A percentile compares a stretch with the other conserved stretches of the same genome.
phyloP scores from a whole-genome alignment of 2,797 vertebrate genomes.

The Nannoperca australis region DNA sequence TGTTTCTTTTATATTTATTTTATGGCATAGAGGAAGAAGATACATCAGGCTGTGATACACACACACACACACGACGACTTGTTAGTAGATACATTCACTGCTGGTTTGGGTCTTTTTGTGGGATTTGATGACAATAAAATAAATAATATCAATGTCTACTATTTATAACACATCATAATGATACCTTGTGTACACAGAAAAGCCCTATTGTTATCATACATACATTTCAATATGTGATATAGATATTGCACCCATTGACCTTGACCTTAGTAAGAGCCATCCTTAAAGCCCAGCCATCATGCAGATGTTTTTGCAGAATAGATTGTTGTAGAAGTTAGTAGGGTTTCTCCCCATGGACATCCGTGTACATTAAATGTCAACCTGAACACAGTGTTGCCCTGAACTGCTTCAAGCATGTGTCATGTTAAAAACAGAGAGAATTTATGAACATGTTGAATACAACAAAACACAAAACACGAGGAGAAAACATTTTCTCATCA shows the following conservation, averaged over 20 bases:
- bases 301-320: not conserved
- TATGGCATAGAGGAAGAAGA: not conserved
- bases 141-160: no score
- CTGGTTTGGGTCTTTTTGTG: not conserved
- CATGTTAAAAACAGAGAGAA: not conserved
- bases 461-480: not conserved
- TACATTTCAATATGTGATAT: not conserved
- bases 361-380: not conserved
- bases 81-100: not conserved
- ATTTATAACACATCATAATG: no score
- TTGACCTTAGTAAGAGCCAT: not conserved
- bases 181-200: not conserved
- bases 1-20: not conserved
- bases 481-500: not conserved
- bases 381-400: not conserved
- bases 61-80: not conserved
- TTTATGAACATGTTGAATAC: not conserved
- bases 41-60: not conserved
- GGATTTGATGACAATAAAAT: no score
- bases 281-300: not conserved
- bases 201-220: not conserved
- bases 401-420: not conserved
- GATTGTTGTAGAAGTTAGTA: not conserved
- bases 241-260: no score
- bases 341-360: not conserved